Evolutionary conservation across 2,888 invertebrate species (phyloP).

Genomic region (Saturnia japonica): DNA sequence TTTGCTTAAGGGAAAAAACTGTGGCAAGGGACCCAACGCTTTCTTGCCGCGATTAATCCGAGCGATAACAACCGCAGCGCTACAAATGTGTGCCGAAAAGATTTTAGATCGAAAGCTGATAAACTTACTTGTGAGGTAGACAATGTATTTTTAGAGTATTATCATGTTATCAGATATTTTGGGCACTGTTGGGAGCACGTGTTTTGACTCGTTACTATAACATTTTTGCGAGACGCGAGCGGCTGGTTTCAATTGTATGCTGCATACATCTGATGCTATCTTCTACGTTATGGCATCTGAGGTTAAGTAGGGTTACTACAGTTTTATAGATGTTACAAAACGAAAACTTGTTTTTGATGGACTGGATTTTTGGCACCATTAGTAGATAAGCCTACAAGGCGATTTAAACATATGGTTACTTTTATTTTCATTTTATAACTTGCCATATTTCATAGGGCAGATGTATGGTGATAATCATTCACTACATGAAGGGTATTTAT

Average conservation of each 20-base stretch:
- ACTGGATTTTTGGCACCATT: background rate
- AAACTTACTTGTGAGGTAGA: slow-evolving; percentile 70
- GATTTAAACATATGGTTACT: background rate
- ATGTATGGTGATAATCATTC: background rate
- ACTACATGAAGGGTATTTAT: too few species aligned
- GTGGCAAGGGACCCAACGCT: slow-evolving; percentile 55
- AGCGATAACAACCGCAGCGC: slow-evolving; percentile 71
- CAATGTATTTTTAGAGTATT: slow-evolving; percentile 64
- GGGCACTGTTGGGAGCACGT: slow-evolving; percentile 60
- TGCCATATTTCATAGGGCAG: background rate
- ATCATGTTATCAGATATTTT: slow-evolving; percentile 59
- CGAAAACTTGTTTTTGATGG: slow-evolving; percentile 12
- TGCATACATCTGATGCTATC: slow-evolving; percentile 54
- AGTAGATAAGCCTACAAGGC: background rate
- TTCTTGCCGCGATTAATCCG: slow-evolving; percentile 70
- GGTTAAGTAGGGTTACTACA: slow-evolving; percentile 43
- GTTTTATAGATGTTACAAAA: slow-evolving; percentile 22
- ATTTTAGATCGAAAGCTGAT: slow-evolving; percentile 77
- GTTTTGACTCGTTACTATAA: slow-evolving; percentile 68
- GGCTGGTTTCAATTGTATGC: slow-evolving; percentile 58
- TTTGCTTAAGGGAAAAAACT: slow-evolving; percentile 60
- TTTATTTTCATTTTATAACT: background rate
- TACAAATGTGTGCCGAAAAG: slow-evolving; percentile 78
- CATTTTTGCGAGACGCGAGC: slow-evolving; percentile 49
- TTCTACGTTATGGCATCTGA: slow-evolving; percentile 41